These are phyloP conservation scores for Phoenicopterus ruber DNA, from an alignment of 2,113 vertebrate genomes.

Conservation along the genomic window DNA sequence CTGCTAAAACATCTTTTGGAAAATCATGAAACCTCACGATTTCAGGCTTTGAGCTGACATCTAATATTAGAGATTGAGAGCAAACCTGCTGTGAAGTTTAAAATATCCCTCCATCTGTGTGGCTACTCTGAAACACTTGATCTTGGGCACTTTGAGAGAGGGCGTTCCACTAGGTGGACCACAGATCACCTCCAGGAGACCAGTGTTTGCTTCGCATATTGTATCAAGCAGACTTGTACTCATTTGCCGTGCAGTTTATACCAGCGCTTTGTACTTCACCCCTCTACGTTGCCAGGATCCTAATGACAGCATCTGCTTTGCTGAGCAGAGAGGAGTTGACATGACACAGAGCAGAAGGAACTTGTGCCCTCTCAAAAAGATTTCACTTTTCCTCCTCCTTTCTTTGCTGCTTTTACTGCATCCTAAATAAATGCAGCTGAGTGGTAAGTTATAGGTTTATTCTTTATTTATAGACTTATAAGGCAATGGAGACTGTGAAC, in stretches of 20 bases:
- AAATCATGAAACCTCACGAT: not conserved
- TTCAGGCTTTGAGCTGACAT: not conserved
- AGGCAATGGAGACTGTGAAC: not conserved
- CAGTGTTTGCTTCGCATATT: accelerated
- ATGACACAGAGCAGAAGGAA: not conserved
- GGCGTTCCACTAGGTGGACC: not conserved
- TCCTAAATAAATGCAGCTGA: not conserved
- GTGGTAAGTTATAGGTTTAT: not conserved
- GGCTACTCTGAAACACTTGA: not conserved
- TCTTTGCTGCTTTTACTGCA: not conserved
- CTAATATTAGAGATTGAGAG: not conserved
- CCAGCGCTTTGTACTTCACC: accelerated
- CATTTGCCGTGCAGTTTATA: not conserved
- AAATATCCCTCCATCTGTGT: not conserved
- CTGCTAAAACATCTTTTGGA: not conserved
- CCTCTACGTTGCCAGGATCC: not conserved
- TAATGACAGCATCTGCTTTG: not conserved
- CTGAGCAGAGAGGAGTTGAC: not conserved
- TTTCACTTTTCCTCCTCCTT: not conserved
- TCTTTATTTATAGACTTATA: not conserved
- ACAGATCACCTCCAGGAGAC: not conserved
- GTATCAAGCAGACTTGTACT: not conserved
- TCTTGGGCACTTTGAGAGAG: not conserved
- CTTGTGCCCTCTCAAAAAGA: not conserved
- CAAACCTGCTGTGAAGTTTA: not conserved